These are phyloP conservation scores for Flabesymbios commensalis DNA, from an alignment of 2,888 invertebrate genomes.

Conservation along the genomic window DNA sequence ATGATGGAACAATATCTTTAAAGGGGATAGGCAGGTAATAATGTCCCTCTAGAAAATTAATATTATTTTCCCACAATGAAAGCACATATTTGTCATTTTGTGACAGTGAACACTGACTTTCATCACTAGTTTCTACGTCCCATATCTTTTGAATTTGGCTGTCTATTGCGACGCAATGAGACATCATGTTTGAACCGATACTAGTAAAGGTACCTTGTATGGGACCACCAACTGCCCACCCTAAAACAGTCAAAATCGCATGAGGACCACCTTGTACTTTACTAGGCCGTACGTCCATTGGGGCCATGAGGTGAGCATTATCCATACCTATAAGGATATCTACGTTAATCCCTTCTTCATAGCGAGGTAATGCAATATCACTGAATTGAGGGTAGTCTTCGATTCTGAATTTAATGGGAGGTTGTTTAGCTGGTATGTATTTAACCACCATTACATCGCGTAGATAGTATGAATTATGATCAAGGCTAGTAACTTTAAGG, in stretches of 20 bases:
- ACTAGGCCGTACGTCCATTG: background rate
- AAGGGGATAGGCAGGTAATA: constrained; percentile 7
- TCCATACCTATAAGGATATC: constrained; percentile 8
- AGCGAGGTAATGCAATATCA: too few species aligned
- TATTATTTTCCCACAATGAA: background rate
- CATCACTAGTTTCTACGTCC: background rate
- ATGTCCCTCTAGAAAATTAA: background rate
- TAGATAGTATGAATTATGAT: too few species aligned
- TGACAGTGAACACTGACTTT: background rate
- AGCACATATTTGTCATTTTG: background rate
- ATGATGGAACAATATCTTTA: background rate
- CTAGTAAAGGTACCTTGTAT: background rate
- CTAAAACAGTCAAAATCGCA: background rate
- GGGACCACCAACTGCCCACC: constrained; percentile 9
- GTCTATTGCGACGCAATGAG: background rate
- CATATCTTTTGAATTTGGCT: constrained; percentile 3
- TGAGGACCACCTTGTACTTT: constrained; percentile 2
- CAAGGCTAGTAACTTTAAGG: too few species aligned
- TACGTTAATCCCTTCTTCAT: too few species aligned
- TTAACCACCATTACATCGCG: too few species aligned
- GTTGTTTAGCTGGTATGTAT: too few species aligned
- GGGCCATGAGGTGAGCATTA: background rate
- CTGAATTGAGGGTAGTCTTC: too few species aligned
- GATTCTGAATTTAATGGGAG: too few species aligned
- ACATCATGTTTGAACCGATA: background rate